Conservation (phyloP, 2,797 vertebrate genomes). For the Trematomus bernacchii region DNA sequence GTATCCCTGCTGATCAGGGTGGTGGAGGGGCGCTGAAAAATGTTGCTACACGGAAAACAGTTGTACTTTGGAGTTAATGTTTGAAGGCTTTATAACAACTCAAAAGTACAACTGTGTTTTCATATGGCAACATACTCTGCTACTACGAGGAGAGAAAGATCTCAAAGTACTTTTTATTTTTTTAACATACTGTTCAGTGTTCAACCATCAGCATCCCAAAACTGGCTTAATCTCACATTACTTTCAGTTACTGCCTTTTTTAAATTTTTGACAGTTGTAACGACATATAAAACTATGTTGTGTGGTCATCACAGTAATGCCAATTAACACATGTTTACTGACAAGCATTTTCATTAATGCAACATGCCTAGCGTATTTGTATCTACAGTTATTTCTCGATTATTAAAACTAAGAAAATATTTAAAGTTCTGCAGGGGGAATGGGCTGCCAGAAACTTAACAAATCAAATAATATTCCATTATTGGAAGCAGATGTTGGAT, state of each 20-base stretch:
- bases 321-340: neutral
- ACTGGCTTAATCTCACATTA: neutral
- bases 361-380: neutral
- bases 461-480: constrained; percentile 50
- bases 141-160: constrained; percentile 6
- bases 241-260: neutral
- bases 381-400: constrained; percentile 14
- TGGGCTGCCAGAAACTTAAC: constrained; percentile 52
- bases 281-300: neutral
- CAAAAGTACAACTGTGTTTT: too few species aligned
- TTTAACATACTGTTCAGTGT: neutral
- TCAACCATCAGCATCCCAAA: neutral
- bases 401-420: constrained; percentile 12
- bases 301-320: neutral
- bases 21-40: constrained; percentile 58
- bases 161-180: constrained; percentile 10
- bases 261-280: neutral
- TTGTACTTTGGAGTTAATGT: constrained; percentile 24
- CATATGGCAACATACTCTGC: too few species aligned
- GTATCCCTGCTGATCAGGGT: constrained; percentile 31
- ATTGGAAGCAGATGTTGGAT: constrained; percentile 74
- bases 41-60: constrained; percentile 72
- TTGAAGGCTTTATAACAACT: constrained; percentile 5
- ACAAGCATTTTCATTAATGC: neutral
- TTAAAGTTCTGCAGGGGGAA: constrained; percentile 6